A percentile compares a stretch with the other conserved stretches of the same genome.
Conservation (phyloP, 2,797 vertebrate species). For the Zalophus californianus region DNA sequence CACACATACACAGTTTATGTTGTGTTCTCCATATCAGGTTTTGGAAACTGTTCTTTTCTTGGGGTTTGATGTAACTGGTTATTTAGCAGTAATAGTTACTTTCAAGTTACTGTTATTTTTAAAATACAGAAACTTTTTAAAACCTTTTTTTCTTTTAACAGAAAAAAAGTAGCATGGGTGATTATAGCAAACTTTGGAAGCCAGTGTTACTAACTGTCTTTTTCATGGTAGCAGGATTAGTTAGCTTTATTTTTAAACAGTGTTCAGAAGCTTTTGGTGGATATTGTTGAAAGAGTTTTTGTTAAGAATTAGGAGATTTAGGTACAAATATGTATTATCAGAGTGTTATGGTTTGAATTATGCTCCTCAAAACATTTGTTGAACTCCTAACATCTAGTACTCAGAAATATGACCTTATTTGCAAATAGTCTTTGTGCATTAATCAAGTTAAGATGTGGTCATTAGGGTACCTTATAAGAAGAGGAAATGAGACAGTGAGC, state of each 20-base stretch:
- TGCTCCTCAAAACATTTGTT: background rate
- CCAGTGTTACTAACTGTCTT: background rate
- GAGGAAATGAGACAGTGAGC: background rate
- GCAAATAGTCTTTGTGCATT: background rate
- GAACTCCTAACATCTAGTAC: background rate
- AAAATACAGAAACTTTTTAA: constrained; percentile 30
- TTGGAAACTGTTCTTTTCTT: constrained; percentile 1
- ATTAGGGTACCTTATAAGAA: background rate
- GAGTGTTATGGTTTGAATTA: background rate
- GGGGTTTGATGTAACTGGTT: background rate
- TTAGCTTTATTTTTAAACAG: constrained; percentile 37
- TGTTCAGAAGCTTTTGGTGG: background rate
- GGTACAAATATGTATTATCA: background rate
- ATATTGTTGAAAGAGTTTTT: background rate
- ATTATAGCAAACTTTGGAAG: constrained; percentile 42
- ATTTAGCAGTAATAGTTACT: constrained; percentile 20
- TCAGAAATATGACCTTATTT: background rate
- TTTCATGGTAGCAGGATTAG: background rate
- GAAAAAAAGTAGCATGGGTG: background rate
- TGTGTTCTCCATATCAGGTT: background rate
- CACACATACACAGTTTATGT: background rate
- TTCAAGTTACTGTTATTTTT: constrained; percentile 57
- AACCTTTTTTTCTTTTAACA: background rate
- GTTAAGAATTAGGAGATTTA: constrained; percentile 16
- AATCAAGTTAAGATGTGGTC: background rate